These are phyloP conservation scores for Dolichomitus sp. DNA, from an alignment of 2,888 invertebrate species.

Conservation along the genomic window DNA sequence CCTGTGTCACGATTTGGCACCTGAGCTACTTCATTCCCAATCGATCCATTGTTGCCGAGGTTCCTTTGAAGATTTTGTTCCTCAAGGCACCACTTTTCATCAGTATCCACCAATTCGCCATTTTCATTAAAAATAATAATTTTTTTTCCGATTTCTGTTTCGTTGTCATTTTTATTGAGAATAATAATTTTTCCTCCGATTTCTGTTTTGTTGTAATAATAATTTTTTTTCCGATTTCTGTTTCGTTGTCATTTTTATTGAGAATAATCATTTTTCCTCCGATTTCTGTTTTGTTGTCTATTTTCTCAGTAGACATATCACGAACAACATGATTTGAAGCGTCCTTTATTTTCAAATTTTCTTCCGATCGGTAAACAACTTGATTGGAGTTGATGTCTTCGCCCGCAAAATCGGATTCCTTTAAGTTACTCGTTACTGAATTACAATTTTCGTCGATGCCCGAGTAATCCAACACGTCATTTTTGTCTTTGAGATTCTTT, in stretches of 20 bases:
- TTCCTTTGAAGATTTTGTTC: slow-evolving; percentile 4
- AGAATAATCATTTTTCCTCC: background rate
- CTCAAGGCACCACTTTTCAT: background rate
- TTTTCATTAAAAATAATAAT: background rate
- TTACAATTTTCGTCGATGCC: slow-evolving; percentile 23
- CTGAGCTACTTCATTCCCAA: background rate
- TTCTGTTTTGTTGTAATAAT: background rate
- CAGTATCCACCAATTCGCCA: background rate
- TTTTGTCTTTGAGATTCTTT: background rate
- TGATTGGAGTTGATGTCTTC: background rate
- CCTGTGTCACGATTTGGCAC: background rate
- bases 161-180: background rate
- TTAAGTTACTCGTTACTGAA: slow-evolving; percentile 17
- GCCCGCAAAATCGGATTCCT: background rate
- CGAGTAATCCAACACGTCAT: slow-evolving; percentile 7
- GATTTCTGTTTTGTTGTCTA: background rate
- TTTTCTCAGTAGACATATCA: background rate
- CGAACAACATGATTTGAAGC: background rate
- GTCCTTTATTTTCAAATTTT: background rate
- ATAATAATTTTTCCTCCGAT: background rate
- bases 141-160: background rate
- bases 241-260: background rate
- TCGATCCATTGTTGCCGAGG: background rate
- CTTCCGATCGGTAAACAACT: background rate
- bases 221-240: background rate